Conservation (phyloP, 2,888 invertebrate genomes). For the Cistogaster globosa region DNA sequence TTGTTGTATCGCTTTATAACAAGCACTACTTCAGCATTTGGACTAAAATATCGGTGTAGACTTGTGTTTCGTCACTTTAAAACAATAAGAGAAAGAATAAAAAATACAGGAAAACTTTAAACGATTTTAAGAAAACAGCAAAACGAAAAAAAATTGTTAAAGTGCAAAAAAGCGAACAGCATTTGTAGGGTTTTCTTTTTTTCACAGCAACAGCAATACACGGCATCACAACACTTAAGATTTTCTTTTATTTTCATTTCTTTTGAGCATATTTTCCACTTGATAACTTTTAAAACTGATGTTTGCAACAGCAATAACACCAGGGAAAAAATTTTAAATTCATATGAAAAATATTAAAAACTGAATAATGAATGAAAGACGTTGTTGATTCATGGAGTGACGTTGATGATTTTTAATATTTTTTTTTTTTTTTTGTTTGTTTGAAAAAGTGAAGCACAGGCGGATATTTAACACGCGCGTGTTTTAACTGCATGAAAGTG, state of each 20-base stretch:
- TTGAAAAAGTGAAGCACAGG: conserved; percentile 5
- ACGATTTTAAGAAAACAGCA: conserved; percentile 39
- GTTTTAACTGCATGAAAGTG: conserved; percentile 56
- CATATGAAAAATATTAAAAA: conserved; percentile 45
- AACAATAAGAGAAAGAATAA: conserved; percentile 3
- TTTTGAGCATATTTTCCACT: conserved; percentile 34
- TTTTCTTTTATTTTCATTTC: conserved; percentile 39
- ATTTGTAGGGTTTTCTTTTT: conserved; percentile 49
- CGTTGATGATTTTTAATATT: conserved; percentile 27
- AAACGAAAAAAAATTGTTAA: conserved; percentile 23
- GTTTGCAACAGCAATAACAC: conserved; percentile 13
- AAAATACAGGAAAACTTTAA: conserved; percentile 38
- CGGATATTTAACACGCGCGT: conserved; percentile 33
- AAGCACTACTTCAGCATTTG: conserved; percentile 19
- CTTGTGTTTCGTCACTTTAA: conserved; percentile 11
- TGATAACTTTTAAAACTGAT: conserved; percentile 27
- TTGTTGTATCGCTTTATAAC: conserved; percentile 16
- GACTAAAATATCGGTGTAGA: conserved; percentile 26
- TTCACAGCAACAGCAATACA: not conserved
- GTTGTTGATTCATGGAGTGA: conserved; percentile 51
- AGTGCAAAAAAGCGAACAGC: conserved; percentile 57
- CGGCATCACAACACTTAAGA: conserved; percentile 33
- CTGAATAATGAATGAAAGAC: conserved; percentile 53
- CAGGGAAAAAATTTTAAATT: conserved; percentile 29
- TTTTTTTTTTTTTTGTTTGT: not conserved